Evolutionary conservation across 2,888 invertebrate genomes (phyloP).

Genomic region (Parapristionchus giblindavisi): DNA sequence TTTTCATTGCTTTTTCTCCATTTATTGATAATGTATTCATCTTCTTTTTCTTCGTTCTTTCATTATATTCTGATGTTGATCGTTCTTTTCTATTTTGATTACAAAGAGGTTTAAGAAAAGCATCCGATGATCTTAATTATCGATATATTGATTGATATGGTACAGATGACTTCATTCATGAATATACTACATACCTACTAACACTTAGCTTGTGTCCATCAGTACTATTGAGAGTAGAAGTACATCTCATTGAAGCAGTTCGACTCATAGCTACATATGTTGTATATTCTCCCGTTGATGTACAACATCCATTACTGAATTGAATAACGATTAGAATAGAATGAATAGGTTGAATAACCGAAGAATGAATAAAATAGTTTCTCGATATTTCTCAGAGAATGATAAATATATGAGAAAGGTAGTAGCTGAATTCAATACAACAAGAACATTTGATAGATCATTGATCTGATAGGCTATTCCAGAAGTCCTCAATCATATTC

Average conservation of each 20-base stretch:
- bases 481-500: conserved; percentile 43
- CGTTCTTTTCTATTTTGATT: conserved; percentile 4
- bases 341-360: conserved; percentile 42
- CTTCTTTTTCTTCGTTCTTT: conserved; percentile 46
- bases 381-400: conserved; percentile 65
- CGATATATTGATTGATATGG: not conserved
- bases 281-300: conserved; percentile 52
- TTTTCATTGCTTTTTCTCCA: conserved; percentile 6
- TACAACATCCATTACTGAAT: conserved; percentile 57
- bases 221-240: conserved; percentile 19
- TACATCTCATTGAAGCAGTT: conserved; percentile 54
- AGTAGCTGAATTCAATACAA: conserved; percentile 65
- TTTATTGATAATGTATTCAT: not conserved
- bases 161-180: not conserved
- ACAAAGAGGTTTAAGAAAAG: conserved; percentile 28
- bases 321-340: not conserved
- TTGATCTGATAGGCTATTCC: conserved; percentile 62
- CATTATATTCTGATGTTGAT: conserved; percentile 52
- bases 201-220: conserved; percentile 49
- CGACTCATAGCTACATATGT: conserved; percentile 55
- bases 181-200: conserved; percentile 44
- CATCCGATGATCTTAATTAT: conserved; percentile 29
- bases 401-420: conserved; percentile 65
- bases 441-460: conserved; percentile 64
- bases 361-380: conserved; percentile 55